A percentile compares a stretch with the other conserved stretches of the same genome.
Conservation (phyloP, 2,113 vertebrate species). For the Syngnathus scovelli region DNA sequence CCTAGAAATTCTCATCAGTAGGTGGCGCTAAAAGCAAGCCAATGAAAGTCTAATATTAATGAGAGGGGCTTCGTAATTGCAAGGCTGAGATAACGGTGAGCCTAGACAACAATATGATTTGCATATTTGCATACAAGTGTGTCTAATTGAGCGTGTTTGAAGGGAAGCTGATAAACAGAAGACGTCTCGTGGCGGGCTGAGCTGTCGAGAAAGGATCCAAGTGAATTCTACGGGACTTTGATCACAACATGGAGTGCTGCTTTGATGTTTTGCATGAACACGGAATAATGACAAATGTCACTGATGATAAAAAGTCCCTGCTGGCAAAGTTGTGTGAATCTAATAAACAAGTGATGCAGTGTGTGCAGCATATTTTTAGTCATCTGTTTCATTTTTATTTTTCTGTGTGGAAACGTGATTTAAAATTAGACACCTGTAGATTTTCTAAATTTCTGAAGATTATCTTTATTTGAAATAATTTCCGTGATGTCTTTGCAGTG, state of each 20-base stretch:
- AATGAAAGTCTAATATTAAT: neutral
- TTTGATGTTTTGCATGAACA: slow-evolving; percentile 49
- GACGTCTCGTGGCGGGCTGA: slow-evolving; percentile 19
- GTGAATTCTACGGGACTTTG: slow-evolving; percentile 51
- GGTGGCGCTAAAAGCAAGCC: slow-evolving; percentile 43
- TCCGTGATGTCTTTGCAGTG: too few species aligned
- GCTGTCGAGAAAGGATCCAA: slow-evolving; percentile 36
- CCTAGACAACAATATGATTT: neutral
- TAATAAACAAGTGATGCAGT: neutral
- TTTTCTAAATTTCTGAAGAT: neutral
- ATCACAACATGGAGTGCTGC: slow-evolving; percentile 47
- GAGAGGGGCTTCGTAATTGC: neutral
- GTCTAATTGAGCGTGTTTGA: slow-evolving; percentile 36
- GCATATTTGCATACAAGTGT: slow-evolving; percentile 17
- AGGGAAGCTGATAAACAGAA: slow-evolving; percentile 46
- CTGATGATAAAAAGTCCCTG: slow-evolving; percentile 20
- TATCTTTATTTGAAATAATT: neutral
- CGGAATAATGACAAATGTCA: slow-evolving; percentile 50
- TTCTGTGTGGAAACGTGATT: neutral
- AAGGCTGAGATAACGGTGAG: neutral
- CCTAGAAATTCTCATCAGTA: slow-evolving; percentile 33
- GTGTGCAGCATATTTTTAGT: neutral
- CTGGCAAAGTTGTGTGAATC: slow-evolving; percentile 23
- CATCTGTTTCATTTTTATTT: neutral
- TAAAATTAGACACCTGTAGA: neutral